Base-by-base conservation (phyloP, 30 jellyfish, hydroid and myxozoan species). In the Cassiopea xamachana region DNA sequence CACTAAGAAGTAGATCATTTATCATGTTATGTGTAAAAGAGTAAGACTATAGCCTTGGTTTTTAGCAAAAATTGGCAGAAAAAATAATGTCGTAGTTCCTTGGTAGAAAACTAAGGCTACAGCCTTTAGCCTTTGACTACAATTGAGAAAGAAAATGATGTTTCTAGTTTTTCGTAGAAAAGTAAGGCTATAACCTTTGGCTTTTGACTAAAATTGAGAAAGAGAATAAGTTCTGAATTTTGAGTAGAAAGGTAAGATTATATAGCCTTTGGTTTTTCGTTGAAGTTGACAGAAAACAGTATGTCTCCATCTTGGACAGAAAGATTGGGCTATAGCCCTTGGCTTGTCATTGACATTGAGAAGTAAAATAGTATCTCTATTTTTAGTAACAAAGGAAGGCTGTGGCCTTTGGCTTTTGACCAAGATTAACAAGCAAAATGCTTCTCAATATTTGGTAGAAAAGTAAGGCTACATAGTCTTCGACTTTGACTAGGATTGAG, bases 121-220 rank as follows among this genome's bases (percentile, higher is more conserved):
- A n/a, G n/a, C n/a, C n/a, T n/a, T n/a, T n/a, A 58, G 69, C 69
- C 69, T 58, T 13, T 5, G 69, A 58, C 13, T 7, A 58, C 7
- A 58, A 58, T 58, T 58, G 13, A 58, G 69, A 13, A 58, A 58
- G 69, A 13, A 58, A 58, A 58, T 5, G 12, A 58, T 58, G 69
- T 13, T 58, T 7, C 69, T 58, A 58, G n/a, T 16, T 68, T 68
- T 68, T 68, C 7, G 77, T 44, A 68, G 3, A 68, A 4, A 68
- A 68, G 77, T 68, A 68, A 68, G 77, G 7, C 77, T 68, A 68
- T 68, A 68, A 68, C 27, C 77, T 68, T 68, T 18, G 44, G 6
- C n/a, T 68, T 7, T 13, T 58, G 69, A 7, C 69, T 5, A 58
- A 58, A 58, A 5, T 58, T 58, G 7, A 5, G 69, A 7, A 5